phyloP scores from a whole-genome alignment of 2,888 invertebrate species.

The Temnothorax unifasciatus region DNA sequence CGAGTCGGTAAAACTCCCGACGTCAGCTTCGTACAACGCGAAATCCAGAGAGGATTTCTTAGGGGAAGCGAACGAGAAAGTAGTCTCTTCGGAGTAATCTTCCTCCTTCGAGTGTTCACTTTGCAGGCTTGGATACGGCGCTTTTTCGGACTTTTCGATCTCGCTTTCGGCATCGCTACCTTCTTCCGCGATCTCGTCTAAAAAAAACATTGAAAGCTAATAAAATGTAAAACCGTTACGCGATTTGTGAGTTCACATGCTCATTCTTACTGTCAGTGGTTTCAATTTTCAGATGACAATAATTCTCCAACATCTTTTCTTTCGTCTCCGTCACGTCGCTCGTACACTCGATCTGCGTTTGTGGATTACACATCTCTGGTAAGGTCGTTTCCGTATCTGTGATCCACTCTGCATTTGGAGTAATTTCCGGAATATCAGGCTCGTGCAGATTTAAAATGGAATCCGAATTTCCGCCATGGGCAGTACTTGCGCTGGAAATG shows the following conservation, averaged over 20 bases:
- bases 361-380: slow-evolving; percentile 63
- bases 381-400: slow-evolving; percentile 73
- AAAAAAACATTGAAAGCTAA: slow-evolving; percentile 62
- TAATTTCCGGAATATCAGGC: slow-evolving; percentile 78
- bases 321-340: slow-evolving; percentile 76
- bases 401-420: slow-evolving; percentile 82
- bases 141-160: slow-evolving; percentile 75
- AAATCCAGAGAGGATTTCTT: slow-evolving; percentile 75
- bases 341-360: slow-evolving; percentile 60
- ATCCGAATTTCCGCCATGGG: slow-evolving; percentile 75
- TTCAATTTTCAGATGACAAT: slow-evolving; percentile 78
- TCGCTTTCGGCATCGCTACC: slow-evolving; percentile 80
- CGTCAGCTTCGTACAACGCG: slow-evolving; percentile 87
- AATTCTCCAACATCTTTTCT: slow-evolving; percentile 77
- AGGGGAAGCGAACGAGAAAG: slow-evolving; percentile 76
- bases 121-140: slow-evolving; percentile 58
- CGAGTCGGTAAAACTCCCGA: slow-evolving; percentile 90
- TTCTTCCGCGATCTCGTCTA: slow-evolving; percentile 78
- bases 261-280: slow-evolving; percentile 78
- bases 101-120: slow-evolving; percentile 72
- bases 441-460: slow-evolving; percentile 78
- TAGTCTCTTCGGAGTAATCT: slow-evolving; percentile 74
- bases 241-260: neutral
- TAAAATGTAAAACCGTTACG: neutral
- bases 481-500: slow-evolving; percentile 74